phyloP scores from a whole-genome alignment of 2,797 vertebrate species.

The Cyprinodon diabolis region DNA sequence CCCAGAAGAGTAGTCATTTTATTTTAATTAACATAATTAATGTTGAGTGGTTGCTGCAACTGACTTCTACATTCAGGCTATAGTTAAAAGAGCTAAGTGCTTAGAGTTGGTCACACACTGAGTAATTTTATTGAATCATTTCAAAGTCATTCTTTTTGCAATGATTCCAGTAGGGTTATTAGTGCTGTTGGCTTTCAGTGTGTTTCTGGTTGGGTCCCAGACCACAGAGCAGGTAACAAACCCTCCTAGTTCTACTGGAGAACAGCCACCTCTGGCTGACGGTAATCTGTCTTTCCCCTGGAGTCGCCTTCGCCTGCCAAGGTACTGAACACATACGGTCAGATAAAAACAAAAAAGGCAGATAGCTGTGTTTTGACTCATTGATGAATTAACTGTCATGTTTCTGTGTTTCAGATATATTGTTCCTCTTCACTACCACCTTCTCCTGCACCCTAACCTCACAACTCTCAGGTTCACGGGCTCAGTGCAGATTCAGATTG shows the following conservation, averaged over 20 bases:
- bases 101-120: conserved; percentile 12
- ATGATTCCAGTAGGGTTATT: conserved; percentile 57
- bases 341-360: background rate
- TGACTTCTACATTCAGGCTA: conserved; percentile 11
- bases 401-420: conserved; percentile 75
- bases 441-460: conserved; percentile 81
- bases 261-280: conserved; percentile 55
- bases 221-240: conserved; percentile 42
- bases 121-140: too few species aligned
- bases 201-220: conserved; percentile 47
- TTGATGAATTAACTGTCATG: background rate
- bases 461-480: conserved; percentile 76
- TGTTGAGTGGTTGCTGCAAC: background rate
- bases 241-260: conserved; percentile 40
- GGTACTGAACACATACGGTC: conserved; percentile 36
- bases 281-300: conserved; percentile 81
- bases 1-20: background rate
- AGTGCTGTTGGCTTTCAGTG: conserved; percentile 51
- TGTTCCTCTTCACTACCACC: conserved; percentile 78
- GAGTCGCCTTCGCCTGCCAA: conserved; percentile 75
- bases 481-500: conserved; percentile 79
- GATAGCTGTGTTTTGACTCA: background rate
- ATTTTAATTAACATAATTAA: background rate
- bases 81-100: conserved; percentile 24
- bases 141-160: conserved; percentile 30